These are phyloP conservation scores for Anser brachyrhynchus DNA, from an alignment of 2,113 vertebrate species.

Conservation along the genomic window DNA sequence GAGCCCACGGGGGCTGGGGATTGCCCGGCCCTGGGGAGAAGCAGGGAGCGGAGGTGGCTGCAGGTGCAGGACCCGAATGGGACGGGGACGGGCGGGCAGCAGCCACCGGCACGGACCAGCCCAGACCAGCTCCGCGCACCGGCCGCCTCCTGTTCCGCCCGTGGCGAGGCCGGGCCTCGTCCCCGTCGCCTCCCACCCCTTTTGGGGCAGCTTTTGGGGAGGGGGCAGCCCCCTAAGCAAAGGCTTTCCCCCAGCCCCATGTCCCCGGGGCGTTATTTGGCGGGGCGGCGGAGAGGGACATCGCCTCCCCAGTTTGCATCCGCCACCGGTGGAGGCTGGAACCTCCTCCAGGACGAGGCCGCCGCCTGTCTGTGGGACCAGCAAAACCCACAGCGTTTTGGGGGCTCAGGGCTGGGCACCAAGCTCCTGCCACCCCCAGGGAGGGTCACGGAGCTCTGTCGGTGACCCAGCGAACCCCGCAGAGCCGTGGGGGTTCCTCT, in stretches of 20 bases:
- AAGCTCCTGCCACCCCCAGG: not conserved
- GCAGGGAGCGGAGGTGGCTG: not conserved
- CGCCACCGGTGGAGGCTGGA: accelerated
- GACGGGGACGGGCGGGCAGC: accelerated
- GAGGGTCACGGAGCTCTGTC: not conserved
- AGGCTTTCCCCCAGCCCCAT: not conserved
- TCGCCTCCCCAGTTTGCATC: not conserved
- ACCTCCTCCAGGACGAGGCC: not conserved
- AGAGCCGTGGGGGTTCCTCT: accelerated
- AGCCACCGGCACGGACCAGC: accelerated
- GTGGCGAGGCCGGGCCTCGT: not conserved
- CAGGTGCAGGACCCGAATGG: not conserved
- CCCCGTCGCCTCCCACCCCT: not conserved
- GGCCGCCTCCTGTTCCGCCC: not conserved
- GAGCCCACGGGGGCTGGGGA: not conserved
- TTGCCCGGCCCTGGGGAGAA: not conserved
- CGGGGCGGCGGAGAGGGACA: accelerated
- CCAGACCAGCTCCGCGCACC: accelerated
- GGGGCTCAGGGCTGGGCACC: not conserved
- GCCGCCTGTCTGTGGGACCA: not conserved
- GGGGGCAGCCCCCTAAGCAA: not conserved
- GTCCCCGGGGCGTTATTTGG: not conserved
- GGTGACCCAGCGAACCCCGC: accelerated
- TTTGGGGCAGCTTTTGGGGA: not conserved
- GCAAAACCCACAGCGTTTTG: not conserved